Percentiles rank a stretch among this genome's conserved stretches.
Conservation (phyloP, 2,113 vertebrate genomes). For the Etheostoma spectabile region DNA sequence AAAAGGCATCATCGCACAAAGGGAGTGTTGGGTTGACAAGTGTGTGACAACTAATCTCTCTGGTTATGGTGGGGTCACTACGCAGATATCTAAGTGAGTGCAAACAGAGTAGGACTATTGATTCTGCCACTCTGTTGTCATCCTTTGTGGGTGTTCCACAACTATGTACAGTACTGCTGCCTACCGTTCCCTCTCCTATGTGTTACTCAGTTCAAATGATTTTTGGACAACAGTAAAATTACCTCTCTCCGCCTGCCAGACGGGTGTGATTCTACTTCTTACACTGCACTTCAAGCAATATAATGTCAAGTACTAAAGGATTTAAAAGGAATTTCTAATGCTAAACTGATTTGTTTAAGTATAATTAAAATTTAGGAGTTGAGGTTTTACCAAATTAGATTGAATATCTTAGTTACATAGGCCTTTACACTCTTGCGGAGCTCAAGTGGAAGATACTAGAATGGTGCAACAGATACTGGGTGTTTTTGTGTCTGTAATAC, state of each 20-base stretch:
- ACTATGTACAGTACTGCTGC: conserved; percentile 16
- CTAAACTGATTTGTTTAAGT: neutral
- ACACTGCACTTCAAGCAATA: conserved; percentile 20
- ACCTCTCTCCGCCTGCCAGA: conserved; percentile 25
- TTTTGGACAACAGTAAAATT: conserved; percentile 43
- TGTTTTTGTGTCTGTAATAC: neutral
- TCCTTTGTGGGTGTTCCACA: conserved; percentile 30
- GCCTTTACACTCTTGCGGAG: neutral
- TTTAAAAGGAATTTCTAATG: neutral
- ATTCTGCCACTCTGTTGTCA: conserved; percentile 32
- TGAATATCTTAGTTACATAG: neutral
- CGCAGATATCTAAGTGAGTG: conserved; percentile 46
- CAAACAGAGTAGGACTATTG: conserved; percentile 52
- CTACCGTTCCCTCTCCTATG: conserved; percentile 16
- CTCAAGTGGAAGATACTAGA: neutral
- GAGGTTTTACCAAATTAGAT: neutral
- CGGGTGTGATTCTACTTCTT: conserved; percentile 40
- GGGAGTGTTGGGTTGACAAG: conserved; percentile 46
- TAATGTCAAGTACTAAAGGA: neutral
- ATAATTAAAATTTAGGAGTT: neutral
- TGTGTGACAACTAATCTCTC: conserved; percentile 62
- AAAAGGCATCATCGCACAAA: conserved; percentile 20
- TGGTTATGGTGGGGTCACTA: conserved; percentile 59
- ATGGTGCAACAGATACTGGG: neutral
- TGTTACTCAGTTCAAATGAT: conserved; percentile 50